Percentiles rank a stretch among this genome's conserved stretches.
Evolutionary conservation across 2,113 vertebrate species (phyloP).

Genomic region (Zosterops borbonicus): DNA sequence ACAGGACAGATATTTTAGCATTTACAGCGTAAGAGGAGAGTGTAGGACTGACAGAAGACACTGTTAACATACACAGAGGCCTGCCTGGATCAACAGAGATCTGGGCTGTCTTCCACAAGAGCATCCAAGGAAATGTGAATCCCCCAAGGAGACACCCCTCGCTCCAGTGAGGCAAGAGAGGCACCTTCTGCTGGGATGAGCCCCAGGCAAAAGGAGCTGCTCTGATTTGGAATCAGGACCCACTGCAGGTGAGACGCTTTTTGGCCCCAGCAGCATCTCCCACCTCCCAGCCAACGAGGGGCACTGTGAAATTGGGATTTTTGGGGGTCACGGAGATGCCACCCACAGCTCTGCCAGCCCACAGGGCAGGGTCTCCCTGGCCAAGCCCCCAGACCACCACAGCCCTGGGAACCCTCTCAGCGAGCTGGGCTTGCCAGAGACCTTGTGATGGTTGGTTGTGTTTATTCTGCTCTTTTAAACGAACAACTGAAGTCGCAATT

Average conservation of each 20-base stretch:
- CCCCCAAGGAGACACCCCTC: neutral
- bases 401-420: neutral
- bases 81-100: neutral
- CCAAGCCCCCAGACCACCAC: neutral
- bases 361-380: neutral
- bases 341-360: neutral
- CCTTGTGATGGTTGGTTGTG: accelerated
- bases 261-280: neutral
- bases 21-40: neutral
- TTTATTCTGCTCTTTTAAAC: neutral
- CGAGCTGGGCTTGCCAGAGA: neutral
- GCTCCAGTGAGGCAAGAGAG: neutral
- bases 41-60: neutral
- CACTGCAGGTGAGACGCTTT: neutral
- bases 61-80: accelerated
- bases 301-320: neutral
- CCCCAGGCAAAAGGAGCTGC: neutral
- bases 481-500: neutral
- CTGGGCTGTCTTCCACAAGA: neutral
- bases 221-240: neutral
- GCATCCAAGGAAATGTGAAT: neutral
- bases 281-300: neutral
- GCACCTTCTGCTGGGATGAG: neutral
- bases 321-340: neutral
- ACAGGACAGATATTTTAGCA: neutral